Evolutionary conservation across 2,888 invertebrate genomes (phyloP), one percentile per base, ranked within the genome.

Genomic region (Steinernema hermaphroditum): DNA sequence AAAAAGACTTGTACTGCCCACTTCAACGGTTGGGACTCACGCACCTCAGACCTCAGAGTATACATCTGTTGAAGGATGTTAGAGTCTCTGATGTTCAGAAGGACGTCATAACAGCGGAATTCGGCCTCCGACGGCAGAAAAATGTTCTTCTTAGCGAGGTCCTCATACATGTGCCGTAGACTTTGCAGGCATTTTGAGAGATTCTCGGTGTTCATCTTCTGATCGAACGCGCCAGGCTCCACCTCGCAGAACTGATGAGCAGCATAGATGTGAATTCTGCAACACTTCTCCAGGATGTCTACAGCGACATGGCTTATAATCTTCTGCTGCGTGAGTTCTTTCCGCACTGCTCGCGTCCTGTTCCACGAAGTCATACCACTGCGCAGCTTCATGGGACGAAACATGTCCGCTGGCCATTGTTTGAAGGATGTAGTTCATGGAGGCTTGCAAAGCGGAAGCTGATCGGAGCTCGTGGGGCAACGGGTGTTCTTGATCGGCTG

Each of bases 361-460:
- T 95, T 95, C 98, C 98, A 99, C 90, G 86, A 96, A 99, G 87
- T 96, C 94, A 87, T 93, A 96, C 95, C 96, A 96, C 82, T 93
- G 93, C 0, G 91, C 91, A 16, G 74, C 76, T 32, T 68, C 49
- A 27, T 68, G 62, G 4, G 74, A 68, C 1, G 83, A 80, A 49
- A 76, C 73, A 14, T 76, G 72, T 72, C 77, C 78, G 19, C 80
- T 82, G 19, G 27, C 68, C 22, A 24, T 54, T 83, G 92, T 91
- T 77, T 91, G 91, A 83, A 97, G 89, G 34, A 99, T 88, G 86
- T 96, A 96, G 71, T 91, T 90, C 92, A 96, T 94, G 0, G 97
- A 95, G 88, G 91, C 90, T 85, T 91, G 90, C 12, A 99, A 90
- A 0, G 93, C 92, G 0, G 88, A 83, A 0, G 93, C 91, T 0